A percentile compares a stretch with the other conserved stretches of the same genome.
Conservation (phyloP, 1,140 invertebrate genomes). For the Agraylea sexmaculata region DNA sequence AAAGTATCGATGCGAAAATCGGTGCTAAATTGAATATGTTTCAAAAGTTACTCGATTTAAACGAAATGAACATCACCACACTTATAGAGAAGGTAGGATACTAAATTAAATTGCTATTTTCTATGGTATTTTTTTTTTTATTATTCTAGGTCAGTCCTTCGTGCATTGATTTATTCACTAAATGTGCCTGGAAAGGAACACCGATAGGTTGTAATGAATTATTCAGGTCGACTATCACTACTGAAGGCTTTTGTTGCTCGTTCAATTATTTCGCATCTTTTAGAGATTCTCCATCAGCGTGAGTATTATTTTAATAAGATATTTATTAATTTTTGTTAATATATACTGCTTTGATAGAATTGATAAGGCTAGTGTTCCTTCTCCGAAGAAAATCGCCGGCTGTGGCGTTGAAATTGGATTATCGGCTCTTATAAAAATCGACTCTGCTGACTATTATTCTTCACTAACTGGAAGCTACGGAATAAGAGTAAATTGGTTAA, state of each 20-base stretch:
- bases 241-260: constrained; percentile 47
- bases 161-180: constrained; percentile 43
- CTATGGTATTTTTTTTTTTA: constrained; percentile 9
- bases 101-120: constrained; percentile 15
- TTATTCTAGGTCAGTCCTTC: constrained; percentile 29
- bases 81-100: constrained; percentile 29
- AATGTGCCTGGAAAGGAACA: constrained; percentile 53
- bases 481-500: constrained; percentile 24
- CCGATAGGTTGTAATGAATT: constrained; percentile 43
- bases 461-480: constrained; percentile 28
- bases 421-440: constrained; percentile 39
- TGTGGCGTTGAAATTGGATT: constrained; percentile 53
- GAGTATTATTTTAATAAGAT: constrained; percentile 10
- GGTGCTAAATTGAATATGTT: constrained; percentile 23
- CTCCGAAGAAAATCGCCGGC: constrained; percentile 42
- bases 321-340: not conserved
- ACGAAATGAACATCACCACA: constrained; percentile 26
- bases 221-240: constrained; percentile 42
- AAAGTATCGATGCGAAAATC: constrained; percentile 14
- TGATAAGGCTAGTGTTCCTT: constrained; percentile 9
- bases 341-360: not conserved
- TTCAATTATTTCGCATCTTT: constrained; percentile 48
- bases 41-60: constrained; percentile 30
- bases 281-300: constrained; percentile 29
- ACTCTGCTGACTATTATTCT: constrained; percentile 39